Conservation (phyloP, 2,113 vertebrate species). For the Passer montanus region DNA sequence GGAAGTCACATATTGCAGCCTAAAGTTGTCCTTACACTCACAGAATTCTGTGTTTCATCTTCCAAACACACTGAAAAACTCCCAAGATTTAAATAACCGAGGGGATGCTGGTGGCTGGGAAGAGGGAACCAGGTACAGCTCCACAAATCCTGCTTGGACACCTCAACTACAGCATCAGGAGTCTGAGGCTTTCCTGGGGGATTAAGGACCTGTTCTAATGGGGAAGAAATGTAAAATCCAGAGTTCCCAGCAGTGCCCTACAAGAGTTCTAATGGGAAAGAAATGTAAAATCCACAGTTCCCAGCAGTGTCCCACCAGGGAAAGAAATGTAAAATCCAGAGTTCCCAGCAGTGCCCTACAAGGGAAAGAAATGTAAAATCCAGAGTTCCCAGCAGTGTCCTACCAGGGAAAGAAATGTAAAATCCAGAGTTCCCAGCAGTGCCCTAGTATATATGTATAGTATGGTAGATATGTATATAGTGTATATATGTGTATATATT, state of each 20-base stretch:
- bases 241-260: neutral
- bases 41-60: neutral
- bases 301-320: too few relatives aligned
- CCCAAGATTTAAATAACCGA: neutral
- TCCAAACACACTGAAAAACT: neutral
- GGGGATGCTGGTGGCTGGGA: neutral
- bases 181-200: neutral
- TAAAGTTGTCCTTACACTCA: neutral
- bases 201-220: neutral
- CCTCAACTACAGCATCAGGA: neutral
- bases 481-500: too few relatives aligned
- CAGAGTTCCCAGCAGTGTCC: too few relatives aligned
- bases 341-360: too few relatives aligned
- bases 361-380: too few relatives aligned
- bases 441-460: too few relatives aligned
- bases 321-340: too few relatives aligned
- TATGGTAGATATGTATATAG: too few relatives aligned
- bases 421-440: neutral
- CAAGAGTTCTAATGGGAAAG: neutral
- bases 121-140: fast-evolving
- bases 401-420: neutral
- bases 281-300: neutral
- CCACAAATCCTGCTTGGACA: neutral
- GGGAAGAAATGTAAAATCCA: neutral
- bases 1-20: neutral